Conservation (phyloP, 2,888 invertebrate genomes). For the Drosophila acutilabella region DNA sequence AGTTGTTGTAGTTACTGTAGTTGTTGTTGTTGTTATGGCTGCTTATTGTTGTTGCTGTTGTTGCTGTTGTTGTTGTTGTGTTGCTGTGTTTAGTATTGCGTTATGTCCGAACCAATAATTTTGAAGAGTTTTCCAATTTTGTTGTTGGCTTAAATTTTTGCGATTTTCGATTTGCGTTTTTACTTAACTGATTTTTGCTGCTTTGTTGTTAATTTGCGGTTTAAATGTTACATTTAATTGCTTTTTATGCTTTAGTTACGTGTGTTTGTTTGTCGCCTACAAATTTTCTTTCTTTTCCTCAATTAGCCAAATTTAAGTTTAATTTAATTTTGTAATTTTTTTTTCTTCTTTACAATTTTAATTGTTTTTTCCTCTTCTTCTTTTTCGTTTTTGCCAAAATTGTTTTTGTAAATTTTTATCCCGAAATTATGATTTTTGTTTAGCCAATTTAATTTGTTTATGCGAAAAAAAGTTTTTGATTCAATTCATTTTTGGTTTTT, state of each 20-base stretch:
- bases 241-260: constrained; percentile 37
- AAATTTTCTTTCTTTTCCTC: constrained; percentile 3
- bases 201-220: constrained; percentile 39
- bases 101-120: constrained; percentile 85
- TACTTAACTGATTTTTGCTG: constrained; percentile 52
- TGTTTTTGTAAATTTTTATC: constrained; percentile 53
- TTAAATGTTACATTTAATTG: constrained; percentile 64
- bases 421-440: constrained; percentile 56
- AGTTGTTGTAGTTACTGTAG: constrained; percentile 47
- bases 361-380: constrained; percentile 28
- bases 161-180: constrained; percentile 63
- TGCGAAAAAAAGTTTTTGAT: constrained; percentile 29
- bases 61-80: constrained; percentile 66
- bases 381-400: constrained; percentile 60
- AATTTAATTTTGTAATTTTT: constrained; percentile 20
- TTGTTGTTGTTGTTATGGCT: constrained; percentile 37
- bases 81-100: constrained; percentile 82
- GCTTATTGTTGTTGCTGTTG: constrained; percentile 38
- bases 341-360: constrained; percentile 12
- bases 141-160: constrained; percentile 81
- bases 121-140: constrained; percentile 84
- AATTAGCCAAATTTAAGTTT: constrained; percentile 45
- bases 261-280: constrained; percentile 35
- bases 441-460: constrained; percentile 66
- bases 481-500: constrained; percentile 60